A percentile compares a stretch with the other conserved stretches of the same genome.
Evolutionary conservation across 2,797 vertebrate species (phyloP).

Genomic region (Sarcoramphus papa): DNA sequence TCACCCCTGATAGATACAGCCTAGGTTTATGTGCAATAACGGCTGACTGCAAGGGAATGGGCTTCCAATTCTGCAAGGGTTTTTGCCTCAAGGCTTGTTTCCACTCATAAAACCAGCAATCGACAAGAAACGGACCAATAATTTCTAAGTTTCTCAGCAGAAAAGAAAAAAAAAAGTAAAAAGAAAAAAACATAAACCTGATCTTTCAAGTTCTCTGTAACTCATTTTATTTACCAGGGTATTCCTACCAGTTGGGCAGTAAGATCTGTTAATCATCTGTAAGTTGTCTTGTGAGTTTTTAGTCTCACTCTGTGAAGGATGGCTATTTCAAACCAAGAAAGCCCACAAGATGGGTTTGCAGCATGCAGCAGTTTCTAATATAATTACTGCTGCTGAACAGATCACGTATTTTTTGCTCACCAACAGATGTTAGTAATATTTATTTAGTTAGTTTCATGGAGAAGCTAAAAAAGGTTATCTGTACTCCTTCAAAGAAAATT

Average conservation of each 20-base stretch:
- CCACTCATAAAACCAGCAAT: fast-evolving
- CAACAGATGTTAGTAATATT: not conserved
- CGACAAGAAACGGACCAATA: not conserved
- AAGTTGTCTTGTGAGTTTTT: not conserved
- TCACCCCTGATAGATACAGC: not conserved
- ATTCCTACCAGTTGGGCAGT: not conserved
- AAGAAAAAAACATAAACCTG: fast-evolving
- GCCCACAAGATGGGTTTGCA: not conserved
- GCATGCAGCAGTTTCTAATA: not conserved
- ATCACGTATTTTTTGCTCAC: not conserved
- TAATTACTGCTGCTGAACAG: not conserved
- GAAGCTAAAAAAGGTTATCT: not conserved
- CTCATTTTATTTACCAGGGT: not conserved
- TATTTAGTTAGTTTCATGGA: not conserved
- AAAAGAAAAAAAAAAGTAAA: not conserved
- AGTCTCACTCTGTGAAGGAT: not conserved
- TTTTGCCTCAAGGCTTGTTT: not conserved
- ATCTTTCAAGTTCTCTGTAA: not conserved
- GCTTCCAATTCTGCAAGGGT: not conserved
- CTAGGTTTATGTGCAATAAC: not conserved
- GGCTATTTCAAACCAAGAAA: not conserved
- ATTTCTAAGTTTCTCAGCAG: not conserved
- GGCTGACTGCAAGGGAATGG: not conserved
- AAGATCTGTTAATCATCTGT: not conserved
- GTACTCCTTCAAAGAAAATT: not conserved